Evolutionary conservation across 2,797 vertebrate species (phyloP).

Genomic region (Vespertilio murinus): DNA sequence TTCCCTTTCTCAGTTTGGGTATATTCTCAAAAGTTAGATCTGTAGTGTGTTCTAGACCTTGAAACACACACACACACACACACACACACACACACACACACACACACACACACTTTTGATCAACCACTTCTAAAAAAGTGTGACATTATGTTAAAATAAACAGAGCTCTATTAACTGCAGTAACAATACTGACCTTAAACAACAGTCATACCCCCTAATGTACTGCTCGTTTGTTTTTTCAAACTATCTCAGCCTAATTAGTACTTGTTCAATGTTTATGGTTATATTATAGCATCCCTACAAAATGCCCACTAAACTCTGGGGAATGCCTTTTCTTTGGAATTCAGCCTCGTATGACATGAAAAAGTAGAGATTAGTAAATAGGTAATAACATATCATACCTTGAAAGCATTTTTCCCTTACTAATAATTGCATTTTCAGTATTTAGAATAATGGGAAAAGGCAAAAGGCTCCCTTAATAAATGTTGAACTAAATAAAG

Average conservation of each 20-base stretch:
- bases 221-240: conserved; percentile 39
- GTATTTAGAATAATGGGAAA: background rate
- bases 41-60: conserved; percentile 29
- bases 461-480: background rate
- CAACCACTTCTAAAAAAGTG: conserved; percentile 23
- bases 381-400: background rate
- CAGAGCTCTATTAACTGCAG: background rate
- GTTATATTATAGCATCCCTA: background rate
- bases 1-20: conserved; percentile 62
- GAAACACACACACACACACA: conserved; percentile 14
- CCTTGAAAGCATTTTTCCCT: background rate
- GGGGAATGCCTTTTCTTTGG: background rate
- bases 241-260: background rate
- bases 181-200: background rate
- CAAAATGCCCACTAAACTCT: background rate
- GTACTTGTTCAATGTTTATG: background rate
- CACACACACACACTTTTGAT: conserved; percentile 25
- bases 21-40: conserved; percentile 40
- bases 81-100: background rate
- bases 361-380: background rate
- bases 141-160: conserved; percentile 10
- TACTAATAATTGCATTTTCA: conserved; percentile 8
- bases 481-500: conserved; percentile 11
- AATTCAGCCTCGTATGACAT: conserved; percentile 14
- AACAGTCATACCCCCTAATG: background rate